Base-by-base conservation (phyloP, 2,888 invertebrate genomes). In the Megastigmus dorsalis region DNA sequence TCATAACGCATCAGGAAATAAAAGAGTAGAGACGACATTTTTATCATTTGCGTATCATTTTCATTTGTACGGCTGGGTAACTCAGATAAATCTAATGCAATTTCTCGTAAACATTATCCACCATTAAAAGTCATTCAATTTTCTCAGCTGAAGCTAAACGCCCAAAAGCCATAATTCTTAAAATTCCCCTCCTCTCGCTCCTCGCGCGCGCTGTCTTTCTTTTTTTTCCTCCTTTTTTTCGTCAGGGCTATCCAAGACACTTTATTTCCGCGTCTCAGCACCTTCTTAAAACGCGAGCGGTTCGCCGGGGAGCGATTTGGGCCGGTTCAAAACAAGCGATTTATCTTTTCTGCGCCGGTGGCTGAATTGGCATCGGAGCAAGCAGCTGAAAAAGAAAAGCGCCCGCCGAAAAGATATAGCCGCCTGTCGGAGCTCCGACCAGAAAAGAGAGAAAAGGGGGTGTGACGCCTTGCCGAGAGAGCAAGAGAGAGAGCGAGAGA, bases 261-360 rank as follows among this genome's bases (percentile, higher is more conserved):
- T 76, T 76, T 76, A 73, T 75, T 75, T 75, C 77, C 74, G 72
- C 74, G 68, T 77, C 74, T 75, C 74, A 74, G 77, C 77, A 77
- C 71, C 77, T 77, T 77, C 74, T 75, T 77, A 71, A 75, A 77
- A 57, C 70, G 75, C 74, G 75, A 77, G 74, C 76, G 79, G 73
- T 72, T 79, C 79, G 79, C 78, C 77, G 78, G 78, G 74, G 78
- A 77, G 78, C 78, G 80, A 80, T 79, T 79, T 78, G 79, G 77
- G 80, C 80, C 78, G 78, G 80, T 80, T 82, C 81, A 83, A 85
- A 85, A 85, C 84, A 86, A 86, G 79, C 83, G 81, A 86, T 86
- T 84, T 84, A 83, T 86, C 84, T 84, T 86, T 83, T 84, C 82
- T 82, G 81, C 82, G 81, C 82, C 81, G 80, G 77, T 82, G 83